Evolutionary conservation across 23 tunicate species (phyloP).

Genomic region (Styela clava): DNA sequence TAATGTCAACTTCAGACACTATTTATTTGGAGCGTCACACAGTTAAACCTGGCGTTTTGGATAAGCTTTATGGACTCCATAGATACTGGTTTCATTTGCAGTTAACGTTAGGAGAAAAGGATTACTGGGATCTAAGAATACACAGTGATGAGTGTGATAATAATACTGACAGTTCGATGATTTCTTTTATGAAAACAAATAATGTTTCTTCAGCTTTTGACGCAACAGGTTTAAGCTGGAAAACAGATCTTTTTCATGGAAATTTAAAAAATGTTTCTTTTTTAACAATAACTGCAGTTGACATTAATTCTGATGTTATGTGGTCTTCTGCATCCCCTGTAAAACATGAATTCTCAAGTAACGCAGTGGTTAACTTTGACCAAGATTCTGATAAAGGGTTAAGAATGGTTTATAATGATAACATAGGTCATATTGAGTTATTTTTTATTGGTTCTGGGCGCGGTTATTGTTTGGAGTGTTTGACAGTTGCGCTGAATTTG

Average conservation of each 20-base stretch:
- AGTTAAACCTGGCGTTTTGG: background rate
- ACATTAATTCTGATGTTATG: slow-evolving; percentile 39
- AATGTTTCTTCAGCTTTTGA: background rate
- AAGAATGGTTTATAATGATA: background rate
- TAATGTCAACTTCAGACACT: background rate
- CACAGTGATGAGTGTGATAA: slow-evolving; percentile 3
- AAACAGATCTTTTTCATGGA: slow-evolving; percentile 52
- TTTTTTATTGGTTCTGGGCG: background rate
- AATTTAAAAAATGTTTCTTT: slow-evolving; percentile 12
- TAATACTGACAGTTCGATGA: background rate
- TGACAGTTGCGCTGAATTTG: background rate
- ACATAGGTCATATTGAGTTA: background rate
- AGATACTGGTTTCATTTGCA: background rate
- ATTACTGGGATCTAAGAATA: background rate
- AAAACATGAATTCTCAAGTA: background rate
- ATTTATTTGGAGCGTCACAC: background rate
- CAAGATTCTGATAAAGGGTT: background rate
- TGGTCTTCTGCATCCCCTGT: slow-evolving; percentile 26
- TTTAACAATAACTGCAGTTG: slow-evolving; percentile 26
- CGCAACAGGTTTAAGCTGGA: slow-evolving; percentile 23
- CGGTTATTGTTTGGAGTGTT: background rate
- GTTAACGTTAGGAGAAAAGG: background rate
- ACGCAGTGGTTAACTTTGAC: background rate
- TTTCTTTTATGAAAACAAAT: background rate
- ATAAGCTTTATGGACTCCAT: background rate